A percentile compares a stretch with the other conserved stretches of the same genome.
phyloP scores from a whole-genome alignment of 2,888 invertebrate genomes.

The Crematogaster levior region DNA sequence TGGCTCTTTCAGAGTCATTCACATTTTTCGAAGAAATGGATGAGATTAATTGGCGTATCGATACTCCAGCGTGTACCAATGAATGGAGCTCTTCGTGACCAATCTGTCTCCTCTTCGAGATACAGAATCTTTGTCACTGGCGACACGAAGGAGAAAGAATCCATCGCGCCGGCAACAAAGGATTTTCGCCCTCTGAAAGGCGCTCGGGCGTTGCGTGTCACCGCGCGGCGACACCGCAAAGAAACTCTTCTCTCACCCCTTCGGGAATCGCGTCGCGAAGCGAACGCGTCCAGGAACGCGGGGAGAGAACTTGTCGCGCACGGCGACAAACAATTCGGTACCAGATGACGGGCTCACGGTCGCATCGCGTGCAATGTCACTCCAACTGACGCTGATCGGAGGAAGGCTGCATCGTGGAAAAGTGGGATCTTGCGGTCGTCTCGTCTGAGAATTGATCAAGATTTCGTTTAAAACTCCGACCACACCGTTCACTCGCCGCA shows the following conservation, averaged over 20 bases:
- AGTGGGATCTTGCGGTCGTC: constrained; percentile 67
- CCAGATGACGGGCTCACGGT: constrained; percentile 71
- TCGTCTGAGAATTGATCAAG: constrained; percentile 63
- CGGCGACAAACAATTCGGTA: constrained; percentile 73
- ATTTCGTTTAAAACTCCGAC: constrained; percentile 61
- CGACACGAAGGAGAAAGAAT: constrained; percentile 32
- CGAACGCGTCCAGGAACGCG: neutral
- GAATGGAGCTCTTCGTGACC: constrained; percentile 46
- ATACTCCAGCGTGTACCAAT: constrained; percentile 24
- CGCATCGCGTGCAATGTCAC: constrained; percentile 77
- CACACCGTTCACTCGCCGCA: constrained; percentile 7
- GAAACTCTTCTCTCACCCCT: constrained; percentile 20
- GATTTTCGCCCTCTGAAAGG: constrained; percentile 27
- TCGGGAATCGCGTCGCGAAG: constrained; percentile 65
- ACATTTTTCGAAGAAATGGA: constrained; percentile 1
- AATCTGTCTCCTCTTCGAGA: neutral
- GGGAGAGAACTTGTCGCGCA: constrained; percentile 76
- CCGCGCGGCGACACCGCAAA: constrained; percentile 53
- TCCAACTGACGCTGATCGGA: constrained; percentile 68
- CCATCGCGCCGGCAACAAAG: constrained; percentile 13
- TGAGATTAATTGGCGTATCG: constrained; percentile 7
- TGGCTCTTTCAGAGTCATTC: neutral
- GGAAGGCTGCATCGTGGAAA: constrained; percentile 69
- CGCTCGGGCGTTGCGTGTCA: constrained; percentile 65
- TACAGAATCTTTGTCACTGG: constrained; percentile 35